Evolutionary conservation across 2,888 invertebrate species (phyloP).

Genomic region (Scaptomyza cyrtandrae): DNA sequence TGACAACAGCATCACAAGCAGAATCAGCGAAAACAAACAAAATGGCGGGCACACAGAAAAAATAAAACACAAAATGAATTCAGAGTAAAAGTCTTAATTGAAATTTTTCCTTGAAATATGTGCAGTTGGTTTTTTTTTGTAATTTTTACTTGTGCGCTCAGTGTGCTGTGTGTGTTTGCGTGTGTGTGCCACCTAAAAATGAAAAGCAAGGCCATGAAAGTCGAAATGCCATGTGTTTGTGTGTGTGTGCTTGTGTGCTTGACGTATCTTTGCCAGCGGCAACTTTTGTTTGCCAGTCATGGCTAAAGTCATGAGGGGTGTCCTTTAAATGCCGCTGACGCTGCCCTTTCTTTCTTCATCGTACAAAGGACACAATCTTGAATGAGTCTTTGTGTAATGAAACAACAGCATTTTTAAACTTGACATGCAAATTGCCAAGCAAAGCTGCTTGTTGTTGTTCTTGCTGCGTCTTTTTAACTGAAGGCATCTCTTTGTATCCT

Average conservation of each 20-base stretch:
- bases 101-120: conserved; percentile 78
- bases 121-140: conserved; percentile 41
- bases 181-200: conserved; percentile 64
- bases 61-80: conserved; percentile 64
- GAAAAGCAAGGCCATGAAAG: conserved; percentile 57
- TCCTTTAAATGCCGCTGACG: not conserved
- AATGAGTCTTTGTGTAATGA: conserved; percentile 49
- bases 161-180: conserved; percentile 4
- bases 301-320: conserved; percentile 61
- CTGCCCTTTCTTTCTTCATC: not conserved
- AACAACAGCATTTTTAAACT: conserved; percentile 53
- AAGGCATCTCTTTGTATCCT: conserved; percentile 32
- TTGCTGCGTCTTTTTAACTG: not conserved
- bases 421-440: conserved; percentile 53
- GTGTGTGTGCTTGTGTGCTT: conserved; percentile 22
- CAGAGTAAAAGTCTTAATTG: conserved; percentile 80
- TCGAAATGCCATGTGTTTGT: conserved; percentile 51
- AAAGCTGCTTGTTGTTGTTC: conserved; percentile 28
- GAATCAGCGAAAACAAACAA: conserved; percentile 26
- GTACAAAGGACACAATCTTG: conserved; percentile 47
- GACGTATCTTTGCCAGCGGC: conserved; percentile 59
- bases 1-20: conserved; percentile 1
- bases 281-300: conserved; percentile 67
- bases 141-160: not conserved
- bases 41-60: conserved; percentile 36